A percentile compares a stretch with the other conserved stretches of the same genome.
Conservation (phyloP, 2,113 vertebrate genomes). For the Pelecanus crispus region DNA sequence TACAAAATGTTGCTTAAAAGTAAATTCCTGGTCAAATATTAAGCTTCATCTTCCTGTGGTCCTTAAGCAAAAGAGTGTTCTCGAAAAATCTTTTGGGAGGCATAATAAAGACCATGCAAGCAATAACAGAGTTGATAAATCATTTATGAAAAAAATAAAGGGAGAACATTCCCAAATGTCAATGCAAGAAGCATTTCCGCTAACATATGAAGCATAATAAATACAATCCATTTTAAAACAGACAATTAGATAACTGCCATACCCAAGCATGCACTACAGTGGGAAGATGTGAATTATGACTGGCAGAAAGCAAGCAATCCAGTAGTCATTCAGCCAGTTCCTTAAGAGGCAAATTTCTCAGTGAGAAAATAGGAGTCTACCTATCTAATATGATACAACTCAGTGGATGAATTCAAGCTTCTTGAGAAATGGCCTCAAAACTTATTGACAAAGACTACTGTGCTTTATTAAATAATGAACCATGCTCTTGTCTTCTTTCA, state of each 20-base stretch:
- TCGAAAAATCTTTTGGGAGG: neutral
- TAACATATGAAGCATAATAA: neutral
- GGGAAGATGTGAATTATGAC: neutral
- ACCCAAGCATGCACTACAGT: neutral
- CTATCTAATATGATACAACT: neutral
- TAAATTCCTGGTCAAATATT: neutral
- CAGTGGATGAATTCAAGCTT: neutral
- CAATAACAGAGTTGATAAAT: neutral
- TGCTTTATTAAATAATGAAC: neutral
- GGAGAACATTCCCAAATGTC: neutral
- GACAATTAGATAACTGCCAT: neutral
- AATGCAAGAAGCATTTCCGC: neutral
- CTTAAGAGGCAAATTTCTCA: neutral
- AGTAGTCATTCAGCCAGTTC: neutral
- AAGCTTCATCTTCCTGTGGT: neutral
- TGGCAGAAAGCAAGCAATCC: neutral
- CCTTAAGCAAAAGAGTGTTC: neutral
- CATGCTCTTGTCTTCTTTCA: neutral
- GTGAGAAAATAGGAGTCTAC: neutral
- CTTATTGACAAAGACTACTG: neutral
- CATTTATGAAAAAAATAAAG: neutral
- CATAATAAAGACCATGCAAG: neutral
- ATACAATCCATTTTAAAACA: neutral
- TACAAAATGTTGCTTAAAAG: neutral
- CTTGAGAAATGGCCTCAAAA: neutral